Base-by-base conservation (phyloP, 2,113 vertebrate species). In the Heptranchias perlo region DNA sequence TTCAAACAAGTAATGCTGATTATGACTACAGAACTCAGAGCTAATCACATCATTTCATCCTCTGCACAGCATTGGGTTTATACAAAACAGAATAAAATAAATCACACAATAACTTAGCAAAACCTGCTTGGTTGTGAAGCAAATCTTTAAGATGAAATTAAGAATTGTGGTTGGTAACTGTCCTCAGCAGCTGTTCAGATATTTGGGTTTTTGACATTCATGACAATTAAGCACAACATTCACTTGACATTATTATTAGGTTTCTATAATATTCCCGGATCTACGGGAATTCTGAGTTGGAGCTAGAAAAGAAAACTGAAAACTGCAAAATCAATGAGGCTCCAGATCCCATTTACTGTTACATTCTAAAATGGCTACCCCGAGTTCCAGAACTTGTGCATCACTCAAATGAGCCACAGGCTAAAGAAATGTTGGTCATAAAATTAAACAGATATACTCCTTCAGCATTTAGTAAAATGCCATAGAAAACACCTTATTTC, bases 271-370 rank as follows among this genome's bases (percentile, higher is more conserved):
- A 47, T 44, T 94, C 21, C 18, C 91, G 64, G 61, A 93, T 10
- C 52, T n/a, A 21, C 58, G 10, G 35, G 35, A 61, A 64, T 39
- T 39, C 39, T 25, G 92, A 47, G 18, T 47, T 67, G 61, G 54
- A 67, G 58, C 44, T 91, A 31, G 25, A 91, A 89, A 54, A 39
- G 14, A 13, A 21, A 67, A 47, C 44, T 39, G 61, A 94, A 62
- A 67, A 94, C 61, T 67, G 92, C 64, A 94, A 44, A 64, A 93
- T 65, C 39, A 67, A 64, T 94, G 92, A 64, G n/a, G 35, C 21
- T 23, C 62, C 23, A 62, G 58, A 62, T 23, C 61, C 16, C 1
- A 94, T 23, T 94, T 47, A 94, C 7, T 64, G 23, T 6, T 44
- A 28, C 21, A 65, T 65, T 94, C 64, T 65, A 94, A 94, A 94